Conservation (phyloP, 2,888 invertebrate genomes). For the Brenthis daphne region DNA sequence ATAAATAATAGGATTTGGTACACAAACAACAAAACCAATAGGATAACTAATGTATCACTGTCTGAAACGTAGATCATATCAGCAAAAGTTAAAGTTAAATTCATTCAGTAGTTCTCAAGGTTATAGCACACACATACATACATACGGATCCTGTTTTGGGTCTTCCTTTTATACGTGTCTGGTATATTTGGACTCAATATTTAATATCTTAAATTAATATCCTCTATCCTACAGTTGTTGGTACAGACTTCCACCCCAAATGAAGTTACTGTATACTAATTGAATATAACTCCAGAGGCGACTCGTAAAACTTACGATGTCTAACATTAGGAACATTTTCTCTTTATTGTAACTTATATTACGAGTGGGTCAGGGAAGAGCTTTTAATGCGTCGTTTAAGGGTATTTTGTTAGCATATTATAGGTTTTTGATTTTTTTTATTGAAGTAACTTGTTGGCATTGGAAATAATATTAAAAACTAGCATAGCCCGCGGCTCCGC, state of each 20-base stretch:
- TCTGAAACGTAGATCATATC: too few species aligned
- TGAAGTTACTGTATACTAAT: constrained; percentile 30
- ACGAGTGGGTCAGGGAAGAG: constrained; percentile 9
- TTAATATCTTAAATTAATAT: neutral
- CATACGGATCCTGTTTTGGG: neutral
- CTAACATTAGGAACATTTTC: constrained; percentile 34
- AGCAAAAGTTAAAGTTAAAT: too few species aligned
- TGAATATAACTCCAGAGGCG: constrained; percentile 31
- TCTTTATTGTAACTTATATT: constrained; percentile 29
- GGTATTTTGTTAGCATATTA: constrained; percentile 1
- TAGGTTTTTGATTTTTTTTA: neutral
- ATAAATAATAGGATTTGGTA: too few species aligned
- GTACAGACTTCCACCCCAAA: constrained; percentile 7
- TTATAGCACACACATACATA: neutral
- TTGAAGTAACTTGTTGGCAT: too few species aligned
- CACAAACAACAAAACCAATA: too few species aligned
- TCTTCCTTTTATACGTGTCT: too few species aligned
- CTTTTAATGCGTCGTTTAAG: constrained; percentile 4
- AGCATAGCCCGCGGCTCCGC: too few species aligned
- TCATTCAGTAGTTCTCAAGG: too few species aligned
- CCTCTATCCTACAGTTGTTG: constrained; percentile 4
- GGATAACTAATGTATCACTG: too few species aligned
- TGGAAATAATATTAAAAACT: too few species aligned
- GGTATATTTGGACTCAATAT: neutral
- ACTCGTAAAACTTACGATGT: constrained; percentile 37